Evolutionary conservation across 2,888 invertebrate species (phyloP), one percentile per base, ranked within the genome.

Genomic region (Teleiodes luculella): DNA sequence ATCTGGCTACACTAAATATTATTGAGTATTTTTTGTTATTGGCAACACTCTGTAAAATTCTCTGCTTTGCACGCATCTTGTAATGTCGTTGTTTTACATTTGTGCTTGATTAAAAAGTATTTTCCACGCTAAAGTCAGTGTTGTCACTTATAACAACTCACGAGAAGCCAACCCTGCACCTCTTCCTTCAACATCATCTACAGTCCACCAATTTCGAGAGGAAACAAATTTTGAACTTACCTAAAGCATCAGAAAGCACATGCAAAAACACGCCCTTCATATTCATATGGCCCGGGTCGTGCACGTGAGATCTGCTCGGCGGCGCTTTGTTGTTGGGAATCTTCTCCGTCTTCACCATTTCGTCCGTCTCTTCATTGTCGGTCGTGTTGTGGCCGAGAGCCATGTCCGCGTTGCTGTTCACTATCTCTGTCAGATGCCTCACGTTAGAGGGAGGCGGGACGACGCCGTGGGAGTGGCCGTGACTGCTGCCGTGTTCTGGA

Each of bases 201-300:
- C n/a, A n/a, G n/a, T n/a, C n/a, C n/a, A n/a, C n/a, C n/a, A n/a
- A n/a, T n/a, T n/a, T n/a, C n/a, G n/a, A n/a, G n/a, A n/a, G n/a
- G n/a, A n/a, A n/a, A n/a, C n/a, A n/a, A n/a, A n/a, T n/a, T n/a
- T n/a, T n/a, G 7, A 16, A 78, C 85, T 91, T 74, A 83, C 99
- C 99, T 47, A 99, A 89, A 16, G 99, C 99, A 88, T 99, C 99
- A 47, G 98, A 98, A 35, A 99, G 85, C 3, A 99, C 95, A 79
- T 99, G 99, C 53, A 99, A 91, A 81, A 99, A 99, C n/a, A 99
- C 99, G n/a, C 98, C 99, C 53, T 97, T 94, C 98, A 99, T 99
- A 78, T 99, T 99, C 95, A 99, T 95, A 78, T 98, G 96, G 2
- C 94, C 93, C 0, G 95, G 92, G 73, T 93, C 91, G 13, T 66